A percentile compares a stretch with the other conserved stretches of the same genome.
phyloP scores from a whole-genome alignment of 2,797 vertebrate genomes.

The Graptemys geographica region DNA sequence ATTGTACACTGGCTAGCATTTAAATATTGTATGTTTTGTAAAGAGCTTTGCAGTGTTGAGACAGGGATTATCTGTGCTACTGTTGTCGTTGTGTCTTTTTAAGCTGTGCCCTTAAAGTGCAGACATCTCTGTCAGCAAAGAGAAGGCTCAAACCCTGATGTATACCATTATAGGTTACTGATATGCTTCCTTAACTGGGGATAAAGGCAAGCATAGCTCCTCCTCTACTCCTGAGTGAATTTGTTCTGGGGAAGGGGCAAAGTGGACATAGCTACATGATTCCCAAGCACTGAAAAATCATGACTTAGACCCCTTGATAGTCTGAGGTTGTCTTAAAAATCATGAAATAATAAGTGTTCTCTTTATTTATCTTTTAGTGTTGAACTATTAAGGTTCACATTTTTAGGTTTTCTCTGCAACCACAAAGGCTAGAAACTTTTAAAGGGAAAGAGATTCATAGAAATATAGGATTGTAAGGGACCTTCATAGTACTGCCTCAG shows the following conservation, averaged over 20 bases:
- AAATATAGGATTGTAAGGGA: not conserved
- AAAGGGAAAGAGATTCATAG: not conserved
- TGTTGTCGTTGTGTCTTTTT: not conserved
- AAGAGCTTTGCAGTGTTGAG: not conserved
- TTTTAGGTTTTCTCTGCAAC: not conserved
- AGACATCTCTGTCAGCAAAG: not conserved
- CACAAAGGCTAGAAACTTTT: not conserved
- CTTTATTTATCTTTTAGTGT: not conserved
- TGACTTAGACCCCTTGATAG: not conserved
- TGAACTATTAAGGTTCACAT: not conserved
- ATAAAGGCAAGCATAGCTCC: not conserved
- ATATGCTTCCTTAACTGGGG: not conserved
- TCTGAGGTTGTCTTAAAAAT: not conserved
- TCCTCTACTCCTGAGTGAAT: not conserved
- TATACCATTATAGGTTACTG: not conserved
- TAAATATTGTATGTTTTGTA: not conserved
- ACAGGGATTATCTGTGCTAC: not conserved
- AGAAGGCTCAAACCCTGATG: not conserved
- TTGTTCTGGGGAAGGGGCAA: not conserved
- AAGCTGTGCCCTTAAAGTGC: not conserved
- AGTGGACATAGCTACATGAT: not conserved
- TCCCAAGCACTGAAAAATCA: constrained; percentile 1
- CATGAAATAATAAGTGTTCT: not conserved
- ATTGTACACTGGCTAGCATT: not conserved
- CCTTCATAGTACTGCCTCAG: not conserved